Percentiles rank a stretch among this genome's conserved stretches.
These are phyloP conservation scores for Perdita meconis DNA, from an alignment of 2,888 invertebrate genomes.

Conservation along the genomic window DNA sequence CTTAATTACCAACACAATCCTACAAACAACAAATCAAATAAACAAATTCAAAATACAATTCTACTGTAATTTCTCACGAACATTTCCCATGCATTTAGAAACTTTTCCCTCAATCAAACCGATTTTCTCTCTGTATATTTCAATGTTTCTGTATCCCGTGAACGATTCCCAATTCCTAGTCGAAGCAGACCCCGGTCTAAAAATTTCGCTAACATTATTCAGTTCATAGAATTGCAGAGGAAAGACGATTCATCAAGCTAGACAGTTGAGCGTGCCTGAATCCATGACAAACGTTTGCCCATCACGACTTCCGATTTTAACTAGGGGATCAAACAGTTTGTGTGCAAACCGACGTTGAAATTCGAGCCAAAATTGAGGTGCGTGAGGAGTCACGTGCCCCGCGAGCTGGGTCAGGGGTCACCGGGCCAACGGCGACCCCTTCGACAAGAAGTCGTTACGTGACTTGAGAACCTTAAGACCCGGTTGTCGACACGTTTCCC, in stretches of 20 bases:
- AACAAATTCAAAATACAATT: too few species aligned
- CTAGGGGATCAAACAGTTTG: conserved; percentile 29
- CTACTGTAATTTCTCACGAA: too few species aligned
- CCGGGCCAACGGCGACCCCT: conserved; percentile 48
- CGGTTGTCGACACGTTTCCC: conserved; percentile 44
- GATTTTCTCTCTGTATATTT: too few species aligned
- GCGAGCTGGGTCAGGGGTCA: conserved; percentile 63
- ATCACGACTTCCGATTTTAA: conserved; percentile 51
- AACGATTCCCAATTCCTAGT: background rate
- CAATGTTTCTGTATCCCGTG: too few species aligned
- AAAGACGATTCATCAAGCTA: conserved; percentile 52
- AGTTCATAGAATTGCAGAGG: conserved; percentile 12
- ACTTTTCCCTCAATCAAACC: too few species aligned
- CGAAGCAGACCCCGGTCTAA: background rate
- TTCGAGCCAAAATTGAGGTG: conserved; percentile 46
- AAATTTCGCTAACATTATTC: background rate
- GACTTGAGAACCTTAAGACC: conserved; percentile 52
- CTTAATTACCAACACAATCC: too few species aligned
- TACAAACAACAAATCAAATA: too few species aligned
- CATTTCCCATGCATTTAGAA: too few species aligned
- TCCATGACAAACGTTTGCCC: conserved; percentile 65
- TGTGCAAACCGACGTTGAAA: conserved; percentile 31
- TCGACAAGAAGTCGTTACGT: conserved; percentile 64
- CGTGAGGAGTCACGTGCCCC: conserved; percentile 58
- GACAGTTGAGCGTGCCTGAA: conserved; percentile 42